phyloP scores from a whole-genome alignment of 2,797 vertebrate species.

The Halcyon leucocephala region DNA sequence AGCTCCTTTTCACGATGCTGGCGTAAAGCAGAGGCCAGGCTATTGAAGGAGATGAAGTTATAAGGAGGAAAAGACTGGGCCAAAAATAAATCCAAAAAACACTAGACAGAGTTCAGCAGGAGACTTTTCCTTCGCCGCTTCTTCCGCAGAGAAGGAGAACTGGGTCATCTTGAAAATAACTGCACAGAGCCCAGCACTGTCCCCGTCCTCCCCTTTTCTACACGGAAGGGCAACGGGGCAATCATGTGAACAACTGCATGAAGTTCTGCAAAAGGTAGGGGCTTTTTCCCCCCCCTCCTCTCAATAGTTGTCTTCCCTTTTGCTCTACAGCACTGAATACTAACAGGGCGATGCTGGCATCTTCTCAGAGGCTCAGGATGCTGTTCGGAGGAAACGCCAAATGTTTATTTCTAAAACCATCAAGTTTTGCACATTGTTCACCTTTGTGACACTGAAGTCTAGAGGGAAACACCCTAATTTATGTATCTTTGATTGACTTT shows the following conservation, averaged over 20 bases:
- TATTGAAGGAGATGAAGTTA: neutral
- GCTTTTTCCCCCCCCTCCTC: neutral
- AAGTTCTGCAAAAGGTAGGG: neutral
- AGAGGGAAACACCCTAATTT: slow-evolving; percentile 7
- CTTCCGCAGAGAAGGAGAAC: neutral
- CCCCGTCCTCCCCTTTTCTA: neutral
- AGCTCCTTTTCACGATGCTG: neutral
- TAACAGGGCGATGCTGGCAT: neutral
- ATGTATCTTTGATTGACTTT: slow-evolving; percentile 40
- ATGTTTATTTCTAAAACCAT: neutral
- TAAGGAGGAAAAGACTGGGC: neutral
- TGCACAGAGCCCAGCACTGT: neutral
- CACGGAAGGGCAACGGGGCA: neutral
- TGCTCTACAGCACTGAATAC: neutral
- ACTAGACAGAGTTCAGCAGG: neutral
- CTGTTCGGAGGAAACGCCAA: neutral
- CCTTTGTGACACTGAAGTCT: neutral
- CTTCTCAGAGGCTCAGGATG: neutral
- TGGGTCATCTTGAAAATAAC: neutral
- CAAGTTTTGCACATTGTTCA: neutral
- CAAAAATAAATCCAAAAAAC: neutral
- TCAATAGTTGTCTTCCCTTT: neutral
- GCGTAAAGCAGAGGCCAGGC: neutral
- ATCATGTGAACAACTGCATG: neutral
- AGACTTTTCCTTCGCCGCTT: accelerated